Evolutionary conservation across 2,113 vertebrate species (phyloP), one percentile per base, ranked within the genome.

Genomic region (Sylvilagus bachmani): DNA sequence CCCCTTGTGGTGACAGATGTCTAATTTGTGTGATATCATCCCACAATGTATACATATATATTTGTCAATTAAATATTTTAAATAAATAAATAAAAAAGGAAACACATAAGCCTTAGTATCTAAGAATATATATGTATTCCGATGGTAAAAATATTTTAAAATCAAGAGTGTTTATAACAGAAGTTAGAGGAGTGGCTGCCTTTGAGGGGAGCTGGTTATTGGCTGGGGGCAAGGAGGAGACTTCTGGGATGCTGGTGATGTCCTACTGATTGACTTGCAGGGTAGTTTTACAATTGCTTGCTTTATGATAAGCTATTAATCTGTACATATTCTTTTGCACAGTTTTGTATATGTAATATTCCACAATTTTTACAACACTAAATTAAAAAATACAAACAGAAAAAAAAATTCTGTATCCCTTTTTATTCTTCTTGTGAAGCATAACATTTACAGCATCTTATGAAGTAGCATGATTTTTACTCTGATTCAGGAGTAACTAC

Each of bases 401-500:
- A n/a, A n/a, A n/a, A n/a, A n/a, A n/a, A n/a, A n/a, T n/a, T n/a
- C n/a, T n/a, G n/a, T n/a, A 71, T 89, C 85, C 16, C 21, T 82
- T 82, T 19, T 27, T 12, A 74, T 24, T 12, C 66, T 79, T 53
- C 38, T 66, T 82, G 7, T 89, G 24, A 71, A 83, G 36, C 3
- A 24, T 67, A 79, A 87, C 2, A 82, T 10, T 92, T 69, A 77
- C 1, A 83, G 11, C 4, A 77, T 81, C 38, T 78, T 51, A 73
- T 5, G 71, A 92, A 87, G 53, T n/a, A 62, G 4, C 29, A 66
- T 74, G 27, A 64, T 53, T 94, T 94, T 91, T 81, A 82, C 9
- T 6, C 17, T 79, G 36, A 92, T 92, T 97, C 38, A 79, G 17
- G 1, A 95, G 93, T 10, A 83, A 5, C 49, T 89, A 58, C 36